Evolutionary conservation across 2,113 vertebrate genomes (phyloP), one percentile per base, ranked within the genome.

Genomic region (Notothenia rossii): DNA sequence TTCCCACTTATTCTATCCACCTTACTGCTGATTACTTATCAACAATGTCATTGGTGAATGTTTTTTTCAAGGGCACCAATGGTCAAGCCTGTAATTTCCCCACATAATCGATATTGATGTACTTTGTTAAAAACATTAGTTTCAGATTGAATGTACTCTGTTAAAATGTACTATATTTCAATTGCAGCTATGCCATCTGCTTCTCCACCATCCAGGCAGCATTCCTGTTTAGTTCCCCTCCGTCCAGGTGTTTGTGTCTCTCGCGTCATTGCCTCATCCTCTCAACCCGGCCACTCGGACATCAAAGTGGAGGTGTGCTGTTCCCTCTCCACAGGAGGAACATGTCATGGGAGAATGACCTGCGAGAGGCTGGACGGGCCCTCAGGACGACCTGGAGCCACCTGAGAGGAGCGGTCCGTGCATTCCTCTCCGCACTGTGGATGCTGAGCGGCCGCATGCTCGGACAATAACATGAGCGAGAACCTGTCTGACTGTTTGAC

Each of bases 341-440:
- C 18, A 70, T 85, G 91, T 93, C 92, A 90, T 77, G 90, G 92
- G 90, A 94, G 89, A 92, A 60, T 88, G 88, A 92, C 87, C 75
- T 9, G 43, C 20, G 48, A 83, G 81, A 88, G 75, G 78, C 45
- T 8, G 66, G 33, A 51, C 61, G 65, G 53, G 84, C 89, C 89
- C 61, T 29, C 76, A 72, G 91, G 88, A 88, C 86, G 85, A 40
- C 18, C 58, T 40, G 58, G 75, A 83, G 85, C 77, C 87, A 77
- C 89, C 84, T 84, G 77, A 91, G 79, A 91, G 70, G 84, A 90
- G 83, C n/a, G 86, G 86, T 79, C 91, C 81, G 75, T 61, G 86
- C 86, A 85, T 90, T 90, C 84, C 82, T 54, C 50, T 72, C 53
- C 17, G 43, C 22, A 61, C 76, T 61, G 81, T 72, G 74, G 81